phyloP scores from a whole-genome alignment of 2,888 invertebrate genomes.

The Marasmarcha lunaedactyla region DNA sequence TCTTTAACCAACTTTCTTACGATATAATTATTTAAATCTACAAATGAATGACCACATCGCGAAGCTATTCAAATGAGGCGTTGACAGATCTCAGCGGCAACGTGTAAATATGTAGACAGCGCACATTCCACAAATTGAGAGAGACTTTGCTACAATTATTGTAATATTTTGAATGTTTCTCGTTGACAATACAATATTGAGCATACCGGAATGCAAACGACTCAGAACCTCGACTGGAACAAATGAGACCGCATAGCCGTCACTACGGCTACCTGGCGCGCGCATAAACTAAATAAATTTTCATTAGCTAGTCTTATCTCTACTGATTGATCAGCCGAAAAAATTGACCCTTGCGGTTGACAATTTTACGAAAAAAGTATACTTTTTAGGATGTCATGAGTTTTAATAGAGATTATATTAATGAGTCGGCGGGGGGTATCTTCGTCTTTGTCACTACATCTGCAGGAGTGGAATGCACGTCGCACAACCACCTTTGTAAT shows the following conservation, averaged over 20 bases:
- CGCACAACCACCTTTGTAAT: neutral
- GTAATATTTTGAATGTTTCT: slow-evolving; percentile 1
- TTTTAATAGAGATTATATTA: neutral
- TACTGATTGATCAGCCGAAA: neutral
- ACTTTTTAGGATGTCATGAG: neutral
- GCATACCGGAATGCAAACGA: neutral
- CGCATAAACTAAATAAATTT: neutral
- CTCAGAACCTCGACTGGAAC: neutral
- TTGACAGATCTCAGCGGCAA: no score
- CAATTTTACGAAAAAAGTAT: neutral
- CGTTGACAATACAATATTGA: slow-evolving; percentile 1
- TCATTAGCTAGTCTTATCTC: neutral
- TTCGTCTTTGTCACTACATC: neutral
- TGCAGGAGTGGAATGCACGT: neutral
- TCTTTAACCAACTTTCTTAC: no score
- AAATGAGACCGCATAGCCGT: neutral
- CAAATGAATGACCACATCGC: no score
- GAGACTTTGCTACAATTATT: neutral
- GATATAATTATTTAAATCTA: no score
- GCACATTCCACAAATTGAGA: no score
- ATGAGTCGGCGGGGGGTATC: neutral
- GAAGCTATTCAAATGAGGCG: no score
- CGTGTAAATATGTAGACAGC: no score
- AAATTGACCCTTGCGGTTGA: neutral
- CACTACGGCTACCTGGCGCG: neutral